Evolutionary conservation across 2,888 invertebrate species (phyloP).

Genomic region (Dryomyza anilis): DNA sequence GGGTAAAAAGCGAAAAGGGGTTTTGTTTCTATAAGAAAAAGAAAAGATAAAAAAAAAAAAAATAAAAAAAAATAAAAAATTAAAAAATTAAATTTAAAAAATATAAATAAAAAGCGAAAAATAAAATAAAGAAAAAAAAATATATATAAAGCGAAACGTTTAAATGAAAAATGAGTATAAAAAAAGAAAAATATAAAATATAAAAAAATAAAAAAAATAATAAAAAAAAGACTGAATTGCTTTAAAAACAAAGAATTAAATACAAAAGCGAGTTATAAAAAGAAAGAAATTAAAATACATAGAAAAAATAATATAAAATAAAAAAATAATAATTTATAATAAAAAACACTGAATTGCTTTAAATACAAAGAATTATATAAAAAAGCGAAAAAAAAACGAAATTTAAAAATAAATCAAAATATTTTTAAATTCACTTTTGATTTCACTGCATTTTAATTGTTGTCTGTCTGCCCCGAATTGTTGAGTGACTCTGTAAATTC

Average conservation of each 20-base stretch:
- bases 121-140: not conserved
- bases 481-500: not conserved
- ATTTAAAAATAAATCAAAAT: constrained; percentile 28
- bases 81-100: not conserved
- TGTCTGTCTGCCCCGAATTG: not conserved
- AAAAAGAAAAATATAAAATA: not conserved
- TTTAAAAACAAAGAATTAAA: not conserved
- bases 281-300: not conserved
- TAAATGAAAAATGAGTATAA: not conserved
- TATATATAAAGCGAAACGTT: not conserved
- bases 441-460: not conserved
- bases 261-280: not conserved
- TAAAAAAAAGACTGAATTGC: not conserved
- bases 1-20: not conserved
- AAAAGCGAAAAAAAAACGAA: constrained; percentile 4
- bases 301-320: not conserved
- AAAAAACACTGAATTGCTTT: not conserved
- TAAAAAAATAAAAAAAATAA: not conserved
- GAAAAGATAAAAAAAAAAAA: not conserved
- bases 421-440: constrained; percentile 9
- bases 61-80: not conserved
- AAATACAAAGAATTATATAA: not conserved
- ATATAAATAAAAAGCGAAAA: not conserved
- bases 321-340: not conserved
- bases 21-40: not conserved